A percentile compares a stretch with the other conserved stretches of the same genome.
Evolutionary conservation across 2,888 invertebrate genomes (phyloP).

Genomic region (Lycocerus yunnanus): DNA sequence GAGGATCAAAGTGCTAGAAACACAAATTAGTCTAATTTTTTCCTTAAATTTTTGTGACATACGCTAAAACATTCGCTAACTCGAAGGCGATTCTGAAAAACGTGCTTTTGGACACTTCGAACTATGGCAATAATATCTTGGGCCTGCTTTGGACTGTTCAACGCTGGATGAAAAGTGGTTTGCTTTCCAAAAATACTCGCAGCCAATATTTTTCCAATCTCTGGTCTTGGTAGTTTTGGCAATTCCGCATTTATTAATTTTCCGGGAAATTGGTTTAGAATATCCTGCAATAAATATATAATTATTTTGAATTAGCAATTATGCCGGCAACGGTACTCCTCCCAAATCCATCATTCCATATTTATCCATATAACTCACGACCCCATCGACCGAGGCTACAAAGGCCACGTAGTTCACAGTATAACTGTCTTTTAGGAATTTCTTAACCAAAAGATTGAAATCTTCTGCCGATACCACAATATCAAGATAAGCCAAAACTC

Average conservation of each 20-base stretch:
- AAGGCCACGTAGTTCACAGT: constrained; percentile 80
- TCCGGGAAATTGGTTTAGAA: constrained; percentile 64
- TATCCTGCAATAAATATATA: constrained; percentile 50
- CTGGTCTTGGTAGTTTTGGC: constrained; percentile 70
- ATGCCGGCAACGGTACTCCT: constrained; percentile 55
- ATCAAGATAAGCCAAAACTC: constrained; percentile 73
- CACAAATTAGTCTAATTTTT: not conserved
- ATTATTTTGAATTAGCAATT: not conserved
- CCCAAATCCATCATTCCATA: constrained; percentile 60
- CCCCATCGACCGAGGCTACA: constrained; percentile 68
- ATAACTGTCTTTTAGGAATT: constrained; percentile 76
- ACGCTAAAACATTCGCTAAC: constrained; percentile 74
- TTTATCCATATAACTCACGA: constrained; percentile 63
- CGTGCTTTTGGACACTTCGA: constrained; percentile 69
- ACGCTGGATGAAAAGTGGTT: constrained; percentile 64
- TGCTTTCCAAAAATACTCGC: constrained; percentile 60
- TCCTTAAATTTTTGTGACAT: not conserved
- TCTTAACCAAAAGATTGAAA: constrained; percentile 73
- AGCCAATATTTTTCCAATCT: constrained; percentile 62
- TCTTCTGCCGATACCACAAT: constrained; percentile 72
- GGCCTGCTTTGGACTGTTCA: constrained; percentile 56
- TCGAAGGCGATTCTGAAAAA: constrained; percentile 67
- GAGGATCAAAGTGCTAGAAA: constrained; percentile 68
- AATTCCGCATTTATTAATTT: constrained; percentile 69
- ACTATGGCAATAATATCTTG: constrained; percentile 63